phyloP scores from a whole-genome alignment of 2,797 vertebrate species.

The Scolopax rusticola region DNA sequence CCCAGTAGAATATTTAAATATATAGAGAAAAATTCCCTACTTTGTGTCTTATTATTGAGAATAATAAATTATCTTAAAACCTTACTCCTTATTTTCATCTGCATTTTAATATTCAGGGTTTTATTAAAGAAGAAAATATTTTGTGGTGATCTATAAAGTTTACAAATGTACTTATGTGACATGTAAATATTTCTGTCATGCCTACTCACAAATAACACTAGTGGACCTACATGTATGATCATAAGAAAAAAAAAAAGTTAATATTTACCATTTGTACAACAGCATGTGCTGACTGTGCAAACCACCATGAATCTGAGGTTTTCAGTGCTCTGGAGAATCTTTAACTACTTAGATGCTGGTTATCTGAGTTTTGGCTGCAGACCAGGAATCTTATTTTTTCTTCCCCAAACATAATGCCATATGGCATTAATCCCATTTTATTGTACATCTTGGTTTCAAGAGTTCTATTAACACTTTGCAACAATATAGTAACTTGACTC shows the following conservation, averaged over 20 bases:
- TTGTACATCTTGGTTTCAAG: not conserved
- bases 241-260: not conserved
- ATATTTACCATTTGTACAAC: not conserved
- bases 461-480: not conserved
- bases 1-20: not conserved
- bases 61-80: not conserved
- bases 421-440: not conserved
- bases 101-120: not conserved
- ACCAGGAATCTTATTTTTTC: not conserved
- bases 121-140: not conserved
- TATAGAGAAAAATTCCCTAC: not conserved
- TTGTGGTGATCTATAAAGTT: not conserved
- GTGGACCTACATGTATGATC: not conserved
- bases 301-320: not conserved
- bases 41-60: not conserved
- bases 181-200: not conserved
- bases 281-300: not conserved
- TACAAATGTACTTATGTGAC: not conserved
- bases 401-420: not conserved
- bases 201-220: not conserved
- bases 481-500: not conserved
- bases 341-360: not conserved
- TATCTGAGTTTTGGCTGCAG: not conserved
- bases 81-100: not conserved
- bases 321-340: not conserved